A percentile compares a stretch with the other conserved stretches of the same genome.
phyloP scores from a whole-genome alignment of 2,888 invertebrate species.

The Caprella mutica region DNA sequence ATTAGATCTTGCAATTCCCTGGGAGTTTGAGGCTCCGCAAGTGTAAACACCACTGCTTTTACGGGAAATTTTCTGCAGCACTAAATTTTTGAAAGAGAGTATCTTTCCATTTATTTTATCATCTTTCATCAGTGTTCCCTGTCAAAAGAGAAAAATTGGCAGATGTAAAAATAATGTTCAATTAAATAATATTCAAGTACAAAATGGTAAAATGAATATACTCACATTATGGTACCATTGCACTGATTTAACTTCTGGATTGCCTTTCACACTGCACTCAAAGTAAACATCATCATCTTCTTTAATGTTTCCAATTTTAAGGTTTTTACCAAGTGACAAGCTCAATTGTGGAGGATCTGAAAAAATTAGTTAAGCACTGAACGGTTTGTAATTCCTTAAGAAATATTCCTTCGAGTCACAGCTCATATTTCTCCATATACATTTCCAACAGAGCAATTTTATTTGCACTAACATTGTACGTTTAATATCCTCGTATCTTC shows the following conservation, averaged over 20 bases:
- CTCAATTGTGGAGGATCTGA: slow-evolving; percentile 10
- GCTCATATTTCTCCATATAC: background rate
- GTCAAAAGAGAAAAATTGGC: background rate
- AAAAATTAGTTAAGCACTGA: too few relatives aligned
- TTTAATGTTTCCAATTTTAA: slow-evolving; percentile 20
- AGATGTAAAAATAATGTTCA: too few relatives aligned
- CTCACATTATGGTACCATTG: slow-evolving; percentile 13
- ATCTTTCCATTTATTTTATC: slow-evolving; percentile 17
- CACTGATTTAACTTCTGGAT: slow-evolving; percentile 12
- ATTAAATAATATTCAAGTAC: too few relatives aligned
- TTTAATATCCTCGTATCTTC: slow-evolving; percentile 3
- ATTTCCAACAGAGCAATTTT: background rate
- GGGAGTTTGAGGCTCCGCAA: slow-evolving; percentile 43
- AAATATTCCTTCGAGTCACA: background rate
- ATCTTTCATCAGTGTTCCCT: slow-evolving; percentile 16
- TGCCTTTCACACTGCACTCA: slow-evolving; percentile 8
- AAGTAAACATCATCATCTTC: slow-evolving; percentile 19
- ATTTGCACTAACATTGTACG: slow-evolving; percentile 8
- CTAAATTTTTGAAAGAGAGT: slow-evolving; percentile 17
- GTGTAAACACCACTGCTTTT: slow-evolving; percentile 20
- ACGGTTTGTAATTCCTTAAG: too few relatives aligned
- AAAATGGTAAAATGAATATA: too few relatives aligned
- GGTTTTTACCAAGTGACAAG: slow-evolving; percentile 12
- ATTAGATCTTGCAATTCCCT: slow-evolving; percentile 18
- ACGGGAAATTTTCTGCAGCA: slow-evolving; percentile 15